Conservation (phyloP, 2,797 vertebrate species). For the Falco concolor region DNA sequence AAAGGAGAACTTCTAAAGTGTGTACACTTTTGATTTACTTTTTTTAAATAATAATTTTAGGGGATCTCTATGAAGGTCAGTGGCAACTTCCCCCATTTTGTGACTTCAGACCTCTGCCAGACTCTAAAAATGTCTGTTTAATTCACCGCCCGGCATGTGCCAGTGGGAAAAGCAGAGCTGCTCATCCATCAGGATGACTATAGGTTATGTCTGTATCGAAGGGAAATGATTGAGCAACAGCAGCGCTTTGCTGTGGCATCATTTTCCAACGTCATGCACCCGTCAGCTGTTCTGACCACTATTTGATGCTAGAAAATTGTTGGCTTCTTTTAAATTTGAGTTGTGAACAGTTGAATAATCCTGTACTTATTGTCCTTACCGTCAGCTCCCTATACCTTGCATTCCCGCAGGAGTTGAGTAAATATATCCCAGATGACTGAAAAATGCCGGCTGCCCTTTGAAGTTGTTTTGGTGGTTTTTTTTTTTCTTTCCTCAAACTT, state of each 20-base stretch:
- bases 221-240: rapidly evolving
- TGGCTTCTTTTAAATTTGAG: background rate
- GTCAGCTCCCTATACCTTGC: background rate
- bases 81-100: background rate
- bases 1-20: background rate
- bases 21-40: rapidly evolving
- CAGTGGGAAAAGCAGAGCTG: background rate
- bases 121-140: background rate
- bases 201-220: background rate
- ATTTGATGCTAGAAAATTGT: background rate
- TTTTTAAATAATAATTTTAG: rapidly evolving
- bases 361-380: background rate
- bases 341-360: background rate
- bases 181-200: background rate
- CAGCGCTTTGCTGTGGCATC: background rate
- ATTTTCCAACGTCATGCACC: rapidly evolving
- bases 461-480: background rate
- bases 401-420: background rate
- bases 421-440: background rate
- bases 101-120: background rate
- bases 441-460: background rate
- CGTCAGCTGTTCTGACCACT: background rate
- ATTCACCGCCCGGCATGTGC: background rate
- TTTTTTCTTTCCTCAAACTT: background rate
- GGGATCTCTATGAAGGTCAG: background rate